Evolutionary conservation across 2,888 invertebrate genomes (phyloP), one percentile per base, ranked within the genome.

Genomic region (Xylota segnis): DNA sequence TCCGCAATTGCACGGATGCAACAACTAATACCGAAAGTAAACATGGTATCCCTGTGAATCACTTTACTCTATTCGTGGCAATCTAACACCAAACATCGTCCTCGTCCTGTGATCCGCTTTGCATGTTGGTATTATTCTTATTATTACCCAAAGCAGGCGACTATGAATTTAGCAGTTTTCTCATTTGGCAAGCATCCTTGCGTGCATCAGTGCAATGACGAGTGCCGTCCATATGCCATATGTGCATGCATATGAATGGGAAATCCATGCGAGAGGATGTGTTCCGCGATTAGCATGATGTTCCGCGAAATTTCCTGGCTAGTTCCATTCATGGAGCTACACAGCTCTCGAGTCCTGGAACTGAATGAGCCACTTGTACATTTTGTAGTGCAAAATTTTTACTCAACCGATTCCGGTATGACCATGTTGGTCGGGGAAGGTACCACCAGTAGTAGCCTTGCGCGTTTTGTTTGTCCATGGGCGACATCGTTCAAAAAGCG

Each of bases 291-390:
- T 65, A 74, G 63, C 74, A 54, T 56, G 45, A 54, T 29, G 23
- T 50, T 32, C 18, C 32, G 14, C 23, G 23, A 50, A 47, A 23
- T 45, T 37, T 58, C 58, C 40, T 56, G 23, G 45, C 37, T 47
- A 56, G 18, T 37, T 58, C 58, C 75, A 58, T 66, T 66, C 56
- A 58, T 58, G 27, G 34, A 66, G 10, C 27, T 47, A 18, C 34
- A 14, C 32, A 2, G 16, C 29, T 27, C 16, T 58, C 29, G 37
- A 29, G 66, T 66, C 29, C 29, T 58, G 23, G 58, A 14, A 47
- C 66, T 58, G 68, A 66, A 76, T 76, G 76, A 59, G 75, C 16
- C 76, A n/a, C 65, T 56, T 74, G 63, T 54, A 63, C 47, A 27
- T 47, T 27, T 56, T 65, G 75, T 65, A 34, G 75, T 12, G 75